Evolutionary conservation across 2,113 vertebrate species (phyloP).

Genomic region (Oncorhynchus masou): DNA sequence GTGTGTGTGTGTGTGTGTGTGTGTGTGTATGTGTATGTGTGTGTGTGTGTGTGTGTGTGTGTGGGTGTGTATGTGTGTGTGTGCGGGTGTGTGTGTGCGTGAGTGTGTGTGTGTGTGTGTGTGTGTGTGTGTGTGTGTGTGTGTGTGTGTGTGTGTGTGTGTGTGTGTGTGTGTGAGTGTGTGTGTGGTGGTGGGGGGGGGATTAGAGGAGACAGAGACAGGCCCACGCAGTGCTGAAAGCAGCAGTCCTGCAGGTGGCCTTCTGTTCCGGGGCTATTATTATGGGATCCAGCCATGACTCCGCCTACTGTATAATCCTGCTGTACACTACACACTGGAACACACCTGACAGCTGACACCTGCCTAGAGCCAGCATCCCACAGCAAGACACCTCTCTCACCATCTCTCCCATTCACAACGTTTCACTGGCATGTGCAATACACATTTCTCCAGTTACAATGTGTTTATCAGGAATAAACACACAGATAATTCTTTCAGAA

Average conservation of each 20-base stretch:
- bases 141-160: no score
- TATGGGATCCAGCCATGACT: conserved; percentile 63
- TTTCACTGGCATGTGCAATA: conserved; percentile 16
- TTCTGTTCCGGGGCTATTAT: conserved; percentile 58
- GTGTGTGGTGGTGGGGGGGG: no score
- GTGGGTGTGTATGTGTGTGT: no score
- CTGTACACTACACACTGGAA: conserved; percentile 6
- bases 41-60: no score
- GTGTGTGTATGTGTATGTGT: no score
- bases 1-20: no score
- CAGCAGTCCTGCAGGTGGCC: conserved; percentile 63
- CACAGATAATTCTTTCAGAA: neutral
- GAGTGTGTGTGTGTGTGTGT: no score
- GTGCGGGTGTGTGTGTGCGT: no score
- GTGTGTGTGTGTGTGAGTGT: no score
- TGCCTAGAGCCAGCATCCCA: conserved; percentile 45
- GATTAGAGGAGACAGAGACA: conserved; percentile 53
- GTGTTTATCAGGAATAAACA: conserved; percentile 15
- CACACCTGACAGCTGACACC: conserved; percentile 78
- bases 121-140: no score
- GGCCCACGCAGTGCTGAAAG: conserved; percentile 44
- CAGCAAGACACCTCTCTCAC: conserved; percentile 24
- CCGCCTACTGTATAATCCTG: conserved; percentile 58
- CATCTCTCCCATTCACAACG: conserved; percentile 32
- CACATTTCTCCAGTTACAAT: neutral